Conservation (phyloP, 1,140 invertebrate species). For the Calephelis virginiensis region DNA sequence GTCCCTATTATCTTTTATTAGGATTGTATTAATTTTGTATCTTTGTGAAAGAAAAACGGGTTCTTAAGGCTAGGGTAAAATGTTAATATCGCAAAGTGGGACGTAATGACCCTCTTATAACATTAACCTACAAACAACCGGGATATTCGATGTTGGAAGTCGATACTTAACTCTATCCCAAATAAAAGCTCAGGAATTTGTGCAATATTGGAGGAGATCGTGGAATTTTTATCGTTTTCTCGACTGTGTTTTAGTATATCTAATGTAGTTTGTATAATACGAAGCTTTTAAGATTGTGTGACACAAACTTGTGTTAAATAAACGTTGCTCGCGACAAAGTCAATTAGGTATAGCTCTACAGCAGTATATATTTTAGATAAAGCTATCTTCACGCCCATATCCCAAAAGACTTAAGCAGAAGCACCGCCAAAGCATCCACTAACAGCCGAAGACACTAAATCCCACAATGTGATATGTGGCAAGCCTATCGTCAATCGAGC, state of each 20-base stretch:
- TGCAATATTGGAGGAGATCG: not conserved
- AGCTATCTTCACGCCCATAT: too few relatives aligned
- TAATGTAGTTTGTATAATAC: too few relatives aligned
- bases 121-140: slow-evolving; percentile 12
- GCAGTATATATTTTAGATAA: too few relatives aligned
- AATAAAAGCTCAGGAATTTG: slow-evolving; percentile 8
- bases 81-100: slow-evolving; percentile 15
- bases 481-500: too few relatives aligned
- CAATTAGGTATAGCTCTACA: too few relatives aligned
- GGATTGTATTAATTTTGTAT: slow-evolving; percentile 11
- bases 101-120: slow-evolving; percentile 10
- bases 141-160: slow-evolving; percentile 5
- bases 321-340: too few relatives aligned
- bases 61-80: slow-evolving; percentile 1
- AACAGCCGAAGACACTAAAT: too few relatives aligned
- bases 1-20: slow-evolving; percentile 4
- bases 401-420: too few relatives aligned
- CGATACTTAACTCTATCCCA: slow-evolving; percentile 10
- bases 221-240: slow-evolving; percentile 3
- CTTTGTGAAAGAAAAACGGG: not conserved
- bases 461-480: too few relatives aligned
- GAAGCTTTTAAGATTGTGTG: too few relatives aligned
- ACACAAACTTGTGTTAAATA: too few relatives aligned
- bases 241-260: not conserved
- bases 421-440: too few relatives aligned